These are phyloP conservation scores for Chymomyza fuscimana DNA, from an alignment of 2,888 invertebrate species.

Conservation along the genomic window DNA sequence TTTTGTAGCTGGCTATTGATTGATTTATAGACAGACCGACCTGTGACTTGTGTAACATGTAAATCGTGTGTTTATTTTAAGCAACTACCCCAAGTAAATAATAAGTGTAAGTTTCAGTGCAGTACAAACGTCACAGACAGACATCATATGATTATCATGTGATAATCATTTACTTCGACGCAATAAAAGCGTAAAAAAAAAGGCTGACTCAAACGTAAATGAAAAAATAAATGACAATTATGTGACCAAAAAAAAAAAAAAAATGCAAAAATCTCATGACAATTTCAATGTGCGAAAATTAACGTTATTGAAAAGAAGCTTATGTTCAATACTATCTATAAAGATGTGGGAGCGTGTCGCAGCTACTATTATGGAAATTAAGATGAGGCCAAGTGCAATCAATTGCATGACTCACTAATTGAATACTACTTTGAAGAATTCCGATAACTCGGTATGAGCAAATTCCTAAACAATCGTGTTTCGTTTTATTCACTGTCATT, in stretches of 20 bases:
- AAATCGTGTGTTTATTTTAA: constrained; percentile 27
- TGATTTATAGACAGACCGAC: constrained; percentile 21
- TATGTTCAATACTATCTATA: background rate
- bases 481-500: background rate
- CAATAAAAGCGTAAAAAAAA: background rate
- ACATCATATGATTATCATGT: constrained; percentile 68
- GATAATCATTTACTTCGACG: constrained; percentile 48
- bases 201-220: background rate
- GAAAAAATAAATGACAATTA: background rate
- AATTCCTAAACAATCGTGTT: background rate
- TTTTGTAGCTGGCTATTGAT: constrained; percentile 34
- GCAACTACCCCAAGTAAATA: background rate
- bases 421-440: background rate
- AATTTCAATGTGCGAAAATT: constrained; percentile 70
- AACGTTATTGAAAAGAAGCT: constrained; percentile 33
- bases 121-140: constrained; percentile 5
- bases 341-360: background rate
- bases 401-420: background rate
- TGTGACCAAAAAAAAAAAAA: background rate
- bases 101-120: background rate
- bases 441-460: background rate
- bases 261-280: background rate
- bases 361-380: background rate
- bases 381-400: background rate
- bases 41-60: constrained; percentile 38